Percentiles rank a stretch among this genome's conserved stretches.
Conservation (phyloP, 1,140 invertebrate species). For the Ditylenchus dipsaci region DNA sequence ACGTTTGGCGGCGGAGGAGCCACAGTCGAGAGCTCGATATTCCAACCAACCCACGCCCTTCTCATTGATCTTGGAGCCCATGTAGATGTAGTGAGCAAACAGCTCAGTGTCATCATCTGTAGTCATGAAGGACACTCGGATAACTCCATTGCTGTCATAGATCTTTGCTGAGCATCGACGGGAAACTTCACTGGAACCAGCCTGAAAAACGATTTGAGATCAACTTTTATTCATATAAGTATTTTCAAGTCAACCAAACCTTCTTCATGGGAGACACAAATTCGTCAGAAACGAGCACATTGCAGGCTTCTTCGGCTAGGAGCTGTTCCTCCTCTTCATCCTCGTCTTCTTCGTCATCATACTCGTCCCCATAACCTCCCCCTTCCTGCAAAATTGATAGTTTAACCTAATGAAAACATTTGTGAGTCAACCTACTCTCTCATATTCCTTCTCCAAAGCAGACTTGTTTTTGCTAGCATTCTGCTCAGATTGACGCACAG, state of each 20-base stretch:
- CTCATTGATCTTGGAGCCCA: neutral
- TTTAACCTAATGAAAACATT: too few relatives aligned
- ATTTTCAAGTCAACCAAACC: neutral
- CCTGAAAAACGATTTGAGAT: too few relatives aligned
- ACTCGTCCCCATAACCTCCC: neutral
- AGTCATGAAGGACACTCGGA: neutral
- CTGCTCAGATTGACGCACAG: too few relatives aligned
- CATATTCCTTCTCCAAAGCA: conserved; percentile 2
- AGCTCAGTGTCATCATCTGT: neutral
- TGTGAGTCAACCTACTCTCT: neutral
- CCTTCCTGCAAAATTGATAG: neutral
- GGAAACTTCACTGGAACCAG: neutral
- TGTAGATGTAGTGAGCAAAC: neutral
- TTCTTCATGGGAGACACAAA: neutral
- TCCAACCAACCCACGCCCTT: neutral
- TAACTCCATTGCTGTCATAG: neutral
- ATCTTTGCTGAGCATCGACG: neutral
- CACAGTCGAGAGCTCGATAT: neutral
- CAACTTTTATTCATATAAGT: neutral
- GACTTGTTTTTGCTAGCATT: neutral
- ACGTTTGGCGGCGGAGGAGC: neutral
- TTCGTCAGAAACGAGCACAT: neutral
- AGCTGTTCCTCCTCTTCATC: neutral
- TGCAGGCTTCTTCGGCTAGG: neutral
- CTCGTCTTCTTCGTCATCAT: neutral